Conservation (phyloP, 2,113 vertebrate genomes). For the Paradisaea rubra region DNA sequence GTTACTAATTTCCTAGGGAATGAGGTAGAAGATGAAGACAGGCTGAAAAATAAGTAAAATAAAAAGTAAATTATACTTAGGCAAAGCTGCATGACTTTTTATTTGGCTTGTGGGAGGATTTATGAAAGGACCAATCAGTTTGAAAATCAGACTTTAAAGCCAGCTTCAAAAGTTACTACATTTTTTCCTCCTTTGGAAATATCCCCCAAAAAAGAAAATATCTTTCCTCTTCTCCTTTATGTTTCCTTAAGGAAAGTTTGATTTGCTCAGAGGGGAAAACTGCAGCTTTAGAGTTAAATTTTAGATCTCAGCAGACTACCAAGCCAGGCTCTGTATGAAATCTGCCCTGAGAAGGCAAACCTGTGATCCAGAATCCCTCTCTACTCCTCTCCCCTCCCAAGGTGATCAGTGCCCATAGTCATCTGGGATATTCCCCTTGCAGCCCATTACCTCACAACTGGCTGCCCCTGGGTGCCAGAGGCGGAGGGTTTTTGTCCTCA, state of each 20-base stretch:
- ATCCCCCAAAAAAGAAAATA: neutral
- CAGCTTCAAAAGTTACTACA: neutral
- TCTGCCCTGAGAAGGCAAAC: neutral
- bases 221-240: neutral
- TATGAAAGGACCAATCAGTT: neutral
- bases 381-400: neutral
- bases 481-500: neutral
- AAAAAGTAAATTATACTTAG: neutral
- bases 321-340: neutral
- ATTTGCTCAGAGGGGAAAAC: neutral
- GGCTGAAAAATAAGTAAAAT: neutral
- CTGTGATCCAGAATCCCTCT: neutral
- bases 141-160: constrained; percentile 12
- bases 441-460: neutral
- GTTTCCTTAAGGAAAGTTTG: constrained; percentile 27
- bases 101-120: neutral
- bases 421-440: rapidly evolving
- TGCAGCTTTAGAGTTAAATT: neutral
- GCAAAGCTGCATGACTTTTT: neutral
- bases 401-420: neutral
- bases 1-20: constrained; percentile 28
- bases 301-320: neutral
- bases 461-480: neutral
- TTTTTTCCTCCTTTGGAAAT: neutral
- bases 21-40: neutral